Evolutionary conservation across 2,113 vertebrate species (phyloP).

Genomic region (Microcebus ravelobensis): DNA sequence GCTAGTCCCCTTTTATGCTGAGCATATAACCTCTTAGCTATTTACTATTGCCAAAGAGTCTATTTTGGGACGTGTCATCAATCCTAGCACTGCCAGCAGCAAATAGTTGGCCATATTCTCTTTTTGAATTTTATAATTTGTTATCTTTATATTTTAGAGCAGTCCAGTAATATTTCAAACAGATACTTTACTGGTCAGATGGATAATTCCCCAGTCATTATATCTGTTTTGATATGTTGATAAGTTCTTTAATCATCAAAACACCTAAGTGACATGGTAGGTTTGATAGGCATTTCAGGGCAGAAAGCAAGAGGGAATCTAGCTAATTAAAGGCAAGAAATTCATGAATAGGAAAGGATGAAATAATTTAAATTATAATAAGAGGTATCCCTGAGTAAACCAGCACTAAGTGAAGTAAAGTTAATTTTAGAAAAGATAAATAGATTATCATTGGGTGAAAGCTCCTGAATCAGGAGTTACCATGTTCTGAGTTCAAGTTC

Average conservation of each 20-base stretch:
- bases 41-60: neutral
- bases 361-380: neutral
- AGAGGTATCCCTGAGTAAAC: neutral
- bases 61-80: neutral
- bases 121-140: neutral
- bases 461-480: neutral
- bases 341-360: neutral
- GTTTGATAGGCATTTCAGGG: neutral
- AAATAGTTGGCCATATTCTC: neutral
- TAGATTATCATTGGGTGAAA: neutral
- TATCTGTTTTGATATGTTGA: neutral
- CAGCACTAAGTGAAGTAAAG: neutral
- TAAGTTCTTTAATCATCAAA: neutral
- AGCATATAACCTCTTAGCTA: neutral
- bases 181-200: neutral
- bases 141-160: conserved; percentile 14
- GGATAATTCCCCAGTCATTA: neutral
- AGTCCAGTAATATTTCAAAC: neutral
- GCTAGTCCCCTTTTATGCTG: neutral
- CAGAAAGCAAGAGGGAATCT: neutral
- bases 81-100: neutral
- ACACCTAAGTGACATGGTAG: neutral
- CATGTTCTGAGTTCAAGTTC: neutral
- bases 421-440: conserved; percentile 6
- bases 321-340: neutral